Base-by-base conservation (phyloP, 2,797 vertebrate genomes). In the Arremon aurantiirostris region DNA sequence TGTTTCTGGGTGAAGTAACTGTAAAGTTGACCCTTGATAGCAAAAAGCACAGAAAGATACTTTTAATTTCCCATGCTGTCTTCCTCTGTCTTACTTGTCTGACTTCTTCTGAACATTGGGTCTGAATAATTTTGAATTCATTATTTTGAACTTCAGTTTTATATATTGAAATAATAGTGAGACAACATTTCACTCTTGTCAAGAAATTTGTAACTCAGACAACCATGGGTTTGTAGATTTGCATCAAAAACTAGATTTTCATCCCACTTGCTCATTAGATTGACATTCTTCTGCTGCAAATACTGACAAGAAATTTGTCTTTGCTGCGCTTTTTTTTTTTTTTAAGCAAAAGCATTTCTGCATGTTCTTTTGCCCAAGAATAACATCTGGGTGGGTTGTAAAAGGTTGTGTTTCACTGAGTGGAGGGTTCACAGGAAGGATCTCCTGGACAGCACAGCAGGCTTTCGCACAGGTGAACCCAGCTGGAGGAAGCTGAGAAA, bases 131-230 rank as follows among this genome's bases (percentile, higher is more conserved):
- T 79, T 44, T 70, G 32, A 79, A 78, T 86, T 78, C 57, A 68
- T 90, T 85, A 78, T 79, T 91, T 71, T 84, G 72, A 90, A 85
- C 82, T 85, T 81, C 41, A 71, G 34, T 69, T 77, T 95, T 42
- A 49, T 61, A 27, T 86, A 94, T 95, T 96, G 90, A 97, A 93
- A 82, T 91, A 96, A 93, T 64, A 91, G 91, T 70, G 71, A 93
- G 73, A 93, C 86, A 91, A 89, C 84, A 95, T 93, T 87, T 89
- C 73, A 92, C n/a, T 96, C 96, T 95, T 96, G 95, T 96, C 94
- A 95, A 89, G 90, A 95, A 95, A 90, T 52, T 47, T 89, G 70
- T 89, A 85, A 78, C 52, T 90, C 72, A 92, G 52, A 71, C 77
- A 95, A 93, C 85, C 65, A 82, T 24, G 42, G 73, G 96, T 97